Percentiles rank a stretch among this genome's conserved stretches.
Conservation (phyloP, 2,888 invertebrate species). For the Priapulus caudatus region DNA sequence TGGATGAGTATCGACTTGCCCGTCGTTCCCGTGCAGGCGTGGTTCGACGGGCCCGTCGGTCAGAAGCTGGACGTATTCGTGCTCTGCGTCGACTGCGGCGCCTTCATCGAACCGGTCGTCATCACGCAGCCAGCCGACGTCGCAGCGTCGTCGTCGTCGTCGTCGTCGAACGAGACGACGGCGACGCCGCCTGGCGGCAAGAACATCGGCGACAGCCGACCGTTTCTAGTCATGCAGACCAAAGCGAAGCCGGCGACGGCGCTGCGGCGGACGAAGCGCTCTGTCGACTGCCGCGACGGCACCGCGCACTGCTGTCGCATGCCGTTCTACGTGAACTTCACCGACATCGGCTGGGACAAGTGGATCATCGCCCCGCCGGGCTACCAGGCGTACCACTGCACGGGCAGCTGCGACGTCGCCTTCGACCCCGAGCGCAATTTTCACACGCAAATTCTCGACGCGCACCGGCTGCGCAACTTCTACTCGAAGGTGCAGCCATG, state of each 20-base stretch:
- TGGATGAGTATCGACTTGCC: conserved; percentile 81
- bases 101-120: conserved; percentile 28
- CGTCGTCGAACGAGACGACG: conserved; percentile 25
- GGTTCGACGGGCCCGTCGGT: conserved; percentile 43
- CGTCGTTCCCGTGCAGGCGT: conserved; percentile 54
- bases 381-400: conserved; percentile 85
- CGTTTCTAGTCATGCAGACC: conserved; percentile 69
- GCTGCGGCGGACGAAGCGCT: neutral
- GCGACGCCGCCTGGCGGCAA: conserved; percentile 50
- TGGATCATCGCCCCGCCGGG: conserved; percentile 75
- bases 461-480: conserved; percentile 52
- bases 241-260: conserved; percentile 43
- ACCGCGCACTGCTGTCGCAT: conserved; percentile 72
- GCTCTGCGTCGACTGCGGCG: conserved; percentile 37
- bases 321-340: conserved; percentile 79
- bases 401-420: conserved; percentile 69
- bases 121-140: conserved; percentile 6
- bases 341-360: conserved; percentile 82
- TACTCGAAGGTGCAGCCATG: conserved; percentile 65
- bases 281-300: conserved; percentile 22
- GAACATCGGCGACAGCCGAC: conserved; percentile 49
- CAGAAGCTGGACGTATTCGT: conserved; percentile 61
- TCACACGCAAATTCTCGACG: conserved; percentile 81
- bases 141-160: conserved; percentile 6
- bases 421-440: conserved; percentile 67